Conservation (phyloP, 2,113 vertebrate genomes). For the Vombatus ursinus region DNA sequence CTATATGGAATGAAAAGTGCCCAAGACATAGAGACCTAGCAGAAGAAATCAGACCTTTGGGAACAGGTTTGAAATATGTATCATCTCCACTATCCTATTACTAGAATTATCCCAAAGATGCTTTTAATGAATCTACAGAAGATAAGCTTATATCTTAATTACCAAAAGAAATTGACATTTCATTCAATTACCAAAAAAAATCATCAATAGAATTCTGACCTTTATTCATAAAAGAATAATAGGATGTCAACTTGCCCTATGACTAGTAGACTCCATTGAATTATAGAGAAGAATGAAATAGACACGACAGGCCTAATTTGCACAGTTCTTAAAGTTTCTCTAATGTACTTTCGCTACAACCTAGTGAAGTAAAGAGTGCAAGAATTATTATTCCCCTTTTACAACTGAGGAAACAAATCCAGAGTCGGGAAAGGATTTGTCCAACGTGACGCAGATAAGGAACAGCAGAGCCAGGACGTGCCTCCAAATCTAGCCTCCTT, state of each 20-base stretch:
- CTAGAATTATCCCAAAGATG: not conserved
- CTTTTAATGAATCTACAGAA: not conserved
- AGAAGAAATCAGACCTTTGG: not conserved
- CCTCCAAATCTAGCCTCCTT: not conserved
- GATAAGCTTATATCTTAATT: not conserved
- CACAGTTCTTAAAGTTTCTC: not conserved
- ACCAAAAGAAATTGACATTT: not conserved
- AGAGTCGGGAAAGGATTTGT: not conserved
- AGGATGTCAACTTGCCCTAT: not conserved
- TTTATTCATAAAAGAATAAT: not conserved
- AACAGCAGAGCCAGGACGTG: not conserved
- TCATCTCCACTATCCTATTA: not conserved
- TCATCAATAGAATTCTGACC: not conserved
- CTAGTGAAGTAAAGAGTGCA: not conserved
- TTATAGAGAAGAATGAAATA: not conserved
- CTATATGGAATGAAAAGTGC: not conserved
- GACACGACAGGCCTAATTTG: not conserved
- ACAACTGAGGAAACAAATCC: not conserved
- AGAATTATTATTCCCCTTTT: not conserved
- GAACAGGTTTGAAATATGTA: not conserved
- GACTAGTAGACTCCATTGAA: not conserved
- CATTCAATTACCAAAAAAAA: not conserved
- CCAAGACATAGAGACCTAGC: not conserved
- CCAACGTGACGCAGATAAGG: not conserved
- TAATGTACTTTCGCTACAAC: not conserved